Evolutionary conservation across 2,797 vertebrate species (phyloP), one percentile per base, ranked within the genome.

Genomic region (Adrianichthys oophorus): DNA sequence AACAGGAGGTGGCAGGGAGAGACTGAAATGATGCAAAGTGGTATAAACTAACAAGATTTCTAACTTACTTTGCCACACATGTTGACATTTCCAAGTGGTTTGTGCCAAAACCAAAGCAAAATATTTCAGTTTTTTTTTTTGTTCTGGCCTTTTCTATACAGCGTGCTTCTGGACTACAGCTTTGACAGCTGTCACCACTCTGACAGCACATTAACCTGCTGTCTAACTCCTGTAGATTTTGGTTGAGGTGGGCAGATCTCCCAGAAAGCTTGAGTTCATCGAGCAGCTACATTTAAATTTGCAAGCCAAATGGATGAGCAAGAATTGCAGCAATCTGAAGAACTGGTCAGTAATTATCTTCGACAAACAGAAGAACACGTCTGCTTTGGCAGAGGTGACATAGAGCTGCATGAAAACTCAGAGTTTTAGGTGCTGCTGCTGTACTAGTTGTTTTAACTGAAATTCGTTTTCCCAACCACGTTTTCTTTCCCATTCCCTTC

Each of bases 401-500:
- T 15, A 59, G 24, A 46, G 46, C 16, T 21, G 44, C 5, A 1
- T 56, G 23, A 2, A 54, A 72, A 52, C 19, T 41, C 50, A 10
- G 26, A 48, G 19, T 63, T 43, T 56, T 2, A 62, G 57, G 56
- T 29, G 26, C 26, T 37, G 24, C 29, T 7, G 6, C 7, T 17
- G 15, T 68, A 26, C 47, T 40, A 7, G 43, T 46, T 21, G 47
- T 56, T 56, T 57, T 32, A 53, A 32, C 40, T 42, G 6, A 52
- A 56, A 52, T 61, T 37, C 4, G 23, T 59, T 52, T 41, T 1
- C 24, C n/a, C 32, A 15, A 8, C 16, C 5, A 2, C 32, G 15
- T 16, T 41, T 43, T 49, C 1, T 7, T 23, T 19, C 52, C 45
- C 49, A 13, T 46, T 42, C 12, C 60, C 44, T 77, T 70, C 70